Conservation (phyloP, 2,888 invertebrate genomes). For the Crematogaster levior region DNA sequence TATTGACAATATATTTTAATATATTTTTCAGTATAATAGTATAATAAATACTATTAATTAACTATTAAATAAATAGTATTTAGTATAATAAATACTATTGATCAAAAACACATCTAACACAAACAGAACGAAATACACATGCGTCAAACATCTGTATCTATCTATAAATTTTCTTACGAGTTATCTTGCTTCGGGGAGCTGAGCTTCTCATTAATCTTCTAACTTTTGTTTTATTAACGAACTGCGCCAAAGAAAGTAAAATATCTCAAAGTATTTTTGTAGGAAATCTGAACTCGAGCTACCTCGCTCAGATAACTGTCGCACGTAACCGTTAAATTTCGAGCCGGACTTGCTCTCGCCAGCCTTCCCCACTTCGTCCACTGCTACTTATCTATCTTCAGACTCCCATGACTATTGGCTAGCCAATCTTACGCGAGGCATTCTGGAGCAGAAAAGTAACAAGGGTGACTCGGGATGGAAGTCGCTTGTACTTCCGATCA, state of each 20-base stretch:
- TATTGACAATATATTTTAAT: too few relatives aligned
- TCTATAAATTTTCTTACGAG: not conserved
- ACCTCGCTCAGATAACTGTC: constrained; percentile 37
- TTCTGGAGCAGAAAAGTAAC: constrained; percentile 30
- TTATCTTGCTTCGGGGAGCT: not conserved
- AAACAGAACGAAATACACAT: not conserved
- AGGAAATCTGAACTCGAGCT: constrained; percentile 14
- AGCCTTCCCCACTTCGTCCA: constrained; percentile 4
- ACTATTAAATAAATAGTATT: too few relatives aligned
- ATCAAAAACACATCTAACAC: not conserved
- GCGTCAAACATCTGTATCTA: not conserved
- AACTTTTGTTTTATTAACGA: constrained; percentile 25
- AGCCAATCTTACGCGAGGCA: constrained; percentile 32
- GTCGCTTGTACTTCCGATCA: constrained; percentile 54
- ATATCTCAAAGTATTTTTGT: constrained; percentile 44
- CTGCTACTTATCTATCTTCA: constrained; percentile 31
- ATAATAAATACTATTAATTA: too few relatives aligned
- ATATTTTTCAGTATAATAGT: too few relatives aligned
- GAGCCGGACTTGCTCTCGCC: not conserved
- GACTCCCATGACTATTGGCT: constrained; percentile 37
- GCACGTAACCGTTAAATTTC: constrained; percentile 44
- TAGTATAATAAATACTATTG: not conserved
- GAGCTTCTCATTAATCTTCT: constrained; percentile 38
- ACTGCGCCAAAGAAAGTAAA: constrained; percentile 27
- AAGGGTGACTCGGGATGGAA: constrained; percentile 41